These are phyloP conservation scores for Epiblema foenella DNA, from an alignment of 2,888 invertebrate species.

Conservation along the genomic window DNA sequence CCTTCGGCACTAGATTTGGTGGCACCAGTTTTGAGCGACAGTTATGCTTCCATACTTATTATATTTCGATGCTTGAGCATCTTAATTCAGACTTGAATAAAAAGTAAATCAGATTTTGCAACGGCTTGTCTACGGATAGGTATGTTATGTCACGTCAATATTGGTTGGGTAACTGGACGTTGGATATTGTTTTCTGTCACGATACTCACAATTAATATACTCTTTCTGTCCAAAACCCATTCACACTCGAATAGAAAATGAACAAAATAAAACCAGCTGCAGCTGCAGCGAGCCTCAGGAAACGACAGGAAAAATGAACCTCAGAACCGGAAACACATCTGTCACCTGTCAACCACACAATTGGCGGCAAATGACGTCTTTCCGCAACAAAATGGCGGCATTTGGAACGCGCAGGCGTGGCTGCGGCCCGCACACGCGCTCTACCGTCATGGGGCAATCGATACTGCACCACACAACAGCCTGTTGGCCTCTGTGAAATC, in stretches of 20 bases:
- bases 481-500: slow-evolving; percentile 73
- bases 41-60: too few species aligned
- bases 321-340: slow-evolving; percentile 44
- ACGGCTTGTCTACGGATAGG: too few species aligned
- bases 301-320: slow-evolving; percentile 23
- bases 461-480: slow-evolving; percentile 80
- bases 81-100: too few species aligned
- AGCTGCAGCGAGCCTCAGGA: slow-evolving; percentile 10
- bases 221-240: neutral
- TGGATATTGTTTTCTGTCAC: too few species aligned
- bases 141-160: too few species aligned
- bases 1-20: too few species aligned
- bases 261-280: slow-evolving; percentile 6
- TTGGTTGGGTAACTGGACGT: too few species aligned
- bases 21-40: too few species aligned
- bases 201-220: neutral
- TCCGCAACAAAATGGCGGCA: slow-evolving; percentile 62
- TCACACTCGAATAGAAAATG: neutral
- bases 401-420: slow-evolving; percentile 45
- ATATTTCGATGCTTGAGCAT: too few species aligned
- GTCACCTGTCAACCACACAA: slow-evolving; percentile 65
- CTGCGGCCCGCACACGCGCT: slow-evolving; percentile 68
- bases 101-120: neutral
- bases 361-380: slow-evolving; percentile 67
- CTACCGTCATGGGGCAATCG: slow-evolving; percentile 65